These are phyloP conservation scores for Arizona elegans DNA, from an alignment of 2,113 vertebrate genomes.

Conservation along the genomic window DNA sequence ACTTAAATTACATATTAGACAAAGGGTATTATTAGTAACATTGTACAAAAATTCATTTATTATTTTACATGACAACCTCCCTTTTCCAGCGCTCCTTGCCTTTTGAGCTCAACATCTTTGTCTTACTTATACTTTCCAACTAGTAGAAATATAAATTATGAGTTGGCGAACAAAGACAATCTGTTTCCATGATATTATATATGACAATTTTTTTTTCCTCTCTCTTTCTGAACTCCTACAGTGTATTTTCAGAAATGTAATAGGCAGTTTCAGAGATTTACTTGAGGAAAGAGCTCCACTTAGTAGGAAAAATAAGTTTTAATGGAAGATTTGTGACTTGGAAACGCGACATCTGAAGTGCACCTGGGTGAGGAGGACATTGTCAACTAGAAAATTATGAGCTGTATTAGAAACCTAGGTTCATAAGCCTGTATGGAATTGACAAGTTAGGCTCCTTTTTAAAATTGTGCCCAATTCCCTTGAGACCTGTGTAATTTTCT, in stretches of 20 bases:
- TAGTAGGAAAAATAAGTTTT: background rate
- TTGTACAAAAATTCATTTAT: background rate
- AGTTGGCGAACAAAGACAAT: background rate
- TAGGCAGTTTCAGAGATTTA: background rate
- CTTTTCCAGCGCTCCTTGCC: background rate
- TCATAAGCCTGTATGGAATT: background rate
- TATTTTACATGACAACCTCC: background rate
- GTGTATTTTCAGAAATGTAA: background rate
- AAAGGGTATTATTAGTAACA: slow-evolving; percentile 1
- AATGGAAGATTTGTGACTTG: background rate
- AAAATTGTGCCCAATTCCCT: background rate
- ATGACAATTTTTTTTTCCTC: background rate
- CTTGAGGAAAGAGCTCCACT: background rate
- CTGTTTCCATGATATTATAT: background rate
- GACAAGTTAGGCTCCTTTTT: background rate
- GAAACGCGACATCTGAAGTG: background rate
- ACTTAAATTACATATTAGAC: slow-evolving; percentile 9
- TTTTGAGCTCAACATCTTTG: background rate
- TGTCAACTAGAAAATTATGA: background rate
- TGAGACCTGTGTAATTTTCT: background rate
- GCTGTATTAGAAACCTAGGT: background rate
- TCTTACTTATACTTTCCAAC: accelerated
- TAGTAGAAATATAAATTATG: background rate
- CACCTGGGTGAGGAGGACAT: background rate
- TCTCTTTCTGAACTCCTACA: background rate